Percentiles rank a stretch among this genome's conserved stretches.
Conservation (phyloP, 2,113 vertebrate genomes). For the Malurus alboscapulatus region DNA sequence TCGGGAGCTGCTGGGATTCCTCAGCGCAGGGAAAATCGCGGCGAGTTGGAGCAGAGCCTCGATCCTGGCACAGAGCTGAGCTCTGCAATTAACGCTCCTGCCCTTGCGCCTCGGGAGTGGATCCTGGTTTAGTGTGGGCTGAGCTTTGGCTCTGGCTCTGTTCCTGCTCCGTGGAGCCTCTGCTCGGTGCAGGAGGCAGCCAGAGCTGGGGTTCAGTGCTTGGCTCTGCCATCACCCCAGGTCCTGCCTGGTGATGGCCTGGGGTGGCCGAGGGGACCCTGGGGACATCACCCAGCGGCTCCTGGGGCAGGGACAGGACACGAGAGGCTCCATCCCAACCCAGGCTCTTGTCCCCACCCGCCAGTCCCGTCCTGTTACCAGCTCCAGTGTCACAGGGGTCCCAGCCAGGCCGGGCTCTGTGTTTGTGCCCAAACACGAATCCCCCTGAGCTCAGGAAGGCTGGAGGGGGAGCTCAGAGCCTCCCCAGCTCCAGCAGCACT, state of each 20-base stretch:
- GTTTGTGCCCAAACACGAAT: neutral
- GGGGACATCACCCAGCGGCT: neutral
- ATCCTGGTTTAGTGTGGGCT: neutral
- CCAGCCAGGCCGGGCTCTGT: accelerated
- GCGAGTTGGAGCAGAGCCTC: constrained; percentile 59
- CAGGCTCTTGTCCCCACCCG: neutral
- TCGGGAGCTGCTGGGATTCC: constrained; percentile 17
- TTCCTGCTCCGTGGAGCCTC: neutral
- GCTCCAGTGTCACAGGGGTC: accelerated
- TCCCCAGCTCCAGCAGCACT: neutral
- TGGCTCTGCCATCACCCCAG: accelerated
- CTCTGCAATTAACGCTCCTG: neutral
- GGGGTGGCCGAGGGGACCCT: accelerated
- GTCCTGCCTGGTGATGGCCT: accelerated
- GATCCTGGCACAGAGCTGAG: constrained; percentile 5
- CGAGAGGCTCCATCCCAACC: neutral
- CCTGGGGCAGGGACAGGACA: neutral
- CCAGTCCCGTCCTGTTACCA: accelerated
- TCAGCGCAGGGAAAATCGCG: constrained; percentile 46
- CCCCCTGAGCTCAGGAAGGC: neutral
- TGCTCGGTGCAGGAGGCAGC: neutral
- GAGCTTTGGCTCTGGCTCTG: neutral
- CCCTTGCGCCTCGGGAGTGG: neutral
- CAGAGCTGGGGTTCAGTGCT: too few relatives aligned
- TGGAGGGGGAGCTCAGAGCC: neutral